A percentile compares a stretch with the other conserved stretches of the same genome.
These are phyloP conservation scores for Coregonus suidteri DNA, from an alignment of 2,797 vertebrate genomes.

Conservation along the genomic window DNA sequence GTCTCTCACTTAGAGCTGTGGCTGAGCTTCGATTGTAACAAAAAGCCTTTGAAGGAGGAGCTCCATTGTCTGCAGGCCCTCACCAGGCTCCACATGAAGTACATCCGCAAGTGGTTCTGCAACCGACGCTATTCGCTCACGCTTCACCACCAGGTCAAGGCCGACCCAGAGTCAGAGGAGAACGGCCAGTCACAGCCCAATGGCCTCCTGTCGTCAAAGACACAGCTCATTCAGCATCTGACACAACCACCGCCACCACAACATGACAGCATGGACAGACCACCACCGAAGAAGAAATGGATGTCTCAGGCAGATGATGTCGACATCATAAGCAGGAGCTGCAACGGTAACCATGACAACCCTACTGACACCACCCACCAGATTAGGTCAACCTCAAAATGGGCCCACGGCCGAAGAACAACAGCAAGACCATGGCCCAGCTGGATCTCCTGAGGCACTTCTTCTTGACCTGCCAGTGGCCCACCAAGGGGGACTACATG, in stretches of 20 bases:
- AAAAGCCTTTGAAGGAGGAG: constrained; percentile 48
- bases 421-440: constrained; percentile 68
- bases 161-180: too few relatives aligned
- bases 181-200: not conserved
- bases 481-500: constrained; percentile 71
- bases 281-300: not conserved
- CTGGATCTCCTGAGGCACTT: constrained; percentile 67
- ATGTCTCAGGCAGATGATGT: not conserved
- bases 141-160: not conserved
- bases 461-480: constrained; percentile 26
- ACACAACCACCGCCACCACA: too few relatives aligned
- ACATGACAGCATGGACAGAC: too few relatives aligned
- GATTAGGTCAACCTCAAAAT: not conserved
- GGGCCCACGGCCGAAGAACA: constrained; percentile 42
- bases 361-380: not conserved
- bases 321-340: too few relatives aligned
- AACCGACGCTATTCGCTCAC: constrained; percentile 26
- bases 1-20: not conserved
- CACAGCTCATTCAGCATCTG: too few relatives aligned
- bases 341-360: not conserved
- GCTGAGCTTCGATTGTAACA: constrained; percentile 39
- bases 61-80: constrained; percentile 42
- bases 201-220: too few relatives aligned
- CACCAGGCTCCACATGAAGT: constrained; percentile 49
- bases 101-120: constrained; percentile 60